Evolutionary conservation across 1,140 invertebrate genomes (phyloP).

Genomic region (Brachionus angularis): DNA sequence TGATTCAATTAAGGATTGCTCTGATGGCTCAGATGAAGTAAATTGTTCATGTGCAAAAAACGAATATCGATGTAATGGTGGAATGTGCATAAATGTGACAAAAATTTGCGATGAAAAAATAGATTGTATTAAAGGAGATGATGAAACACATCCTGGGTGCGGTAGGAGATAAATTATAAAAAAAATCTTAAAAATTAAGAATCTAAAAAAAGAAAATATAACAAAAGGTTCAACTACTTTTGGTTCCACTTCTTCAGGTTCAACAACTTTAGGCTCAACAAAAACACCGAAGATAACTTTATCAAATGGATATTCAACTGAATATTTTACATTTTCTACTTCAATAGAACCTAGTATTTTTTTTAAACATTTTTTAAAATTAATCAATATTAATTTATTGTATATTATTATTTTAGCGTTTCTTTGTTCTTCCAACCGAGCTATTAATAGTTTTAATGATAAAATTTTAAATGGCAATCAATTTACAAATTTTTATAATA

Average conservation of each 20-base stretch:
- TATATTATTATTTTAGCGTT: too few relatives aligned
- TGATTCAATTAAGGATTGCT: constrained; percentile 50
- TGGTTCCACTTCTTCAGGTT: too few relatives aligned
- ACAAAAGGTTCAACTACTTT: too few relatives aligned
- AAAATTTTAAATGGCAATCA: constrained; percentile 3
- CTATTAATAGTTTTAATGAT: too few relatives aligned
- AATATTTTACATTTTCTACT: too few relatives aligned
- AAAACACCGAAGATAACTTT: neutral
- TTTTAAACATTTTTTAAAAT: too few relatives aligned
- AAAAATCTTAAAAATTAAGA: too few relatives aligned
- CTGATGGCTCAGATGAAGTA: constrained; percentile 50
- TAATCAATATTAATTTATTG: too few relatives aligned
- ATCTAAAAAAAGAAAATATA: too few relatives aligned
- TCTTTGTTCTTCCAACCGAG: too few relatives aligned
- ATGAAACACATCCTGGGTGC: constrained; percentile 48
- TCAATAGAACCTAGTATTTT: too few relatives aligned
- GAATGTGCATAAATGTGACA: constrained; percentile 50
- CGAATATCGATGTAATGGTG: constrained; percentile 36
- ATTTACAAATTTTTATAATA: constrained; percentile 1
- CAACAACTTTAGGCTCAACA: neutral
- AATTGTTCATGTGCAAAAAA: constrained; percentile 47
- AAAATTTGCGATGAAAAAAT: constrained; percentile 47
- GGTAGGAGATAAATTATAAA: neutral
- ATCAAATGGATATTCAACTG: neutral
- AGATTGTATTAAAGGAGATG: constrained; percentile 57